phyloP scores from a whole-genome alignment of 1,140 invertebrate genomes.

The Nomia melanderi region DNA sequence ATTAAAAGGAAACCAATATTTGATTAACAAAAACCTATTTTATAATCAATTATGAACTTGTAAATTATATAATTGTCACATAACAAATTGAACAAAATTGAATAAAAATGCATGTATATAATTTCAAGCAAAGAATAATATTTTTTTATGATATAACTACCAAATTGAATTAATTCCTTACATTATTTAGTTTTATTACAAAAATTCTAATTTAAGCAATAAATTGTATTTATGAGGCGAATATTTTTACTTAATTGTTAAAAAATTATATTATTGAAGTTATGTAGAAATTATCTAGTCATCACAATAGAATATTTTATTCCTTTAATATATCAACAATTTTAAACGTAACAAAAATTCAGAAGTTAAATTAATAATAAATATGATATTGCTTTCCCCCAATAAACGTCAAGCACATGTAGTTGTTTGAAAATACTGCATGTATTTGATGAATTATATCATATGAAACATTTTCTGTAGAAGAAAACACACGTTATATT shows the following conservation, averaged over 20 bases:
- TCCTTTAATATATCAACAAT: slow-evolving; percentile 13
- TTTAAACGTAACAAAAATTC: slow-evolving; percentile 30
- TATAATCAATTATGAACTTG: not conserved
- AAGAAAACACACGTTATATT: not conserved
- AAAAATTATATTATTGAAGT: not conserved
- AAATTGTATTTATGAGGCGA: not conserved
- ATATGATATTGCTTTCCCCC: slow-evolving; percentile 19
- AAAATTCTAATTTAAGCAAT: not conserved
- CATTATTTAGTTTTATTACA: not conserved
- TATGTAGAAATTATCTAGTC: not conserved
- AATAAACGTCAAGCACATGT: slow-evolving; percentile 6
- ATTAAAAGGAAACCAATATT: not conserved
- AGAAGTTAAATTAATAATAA: slow-evolving; percentile 30
- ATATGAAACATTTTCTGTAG: not conserved
- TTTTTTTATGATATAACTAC: not conserved
- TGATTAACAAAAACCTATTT: not conserved
- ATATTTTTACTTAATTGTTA: not conserved
- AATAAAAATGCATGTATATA: slow-evolving; percentile 12
- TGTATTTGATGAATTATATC: not conserved
- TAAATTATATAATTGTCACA: slow-evolving; percentile 13
- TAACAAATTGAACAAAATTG: slow-evolving; percentile 16
- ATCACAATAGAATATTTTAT: slow-evolving; percentile 14
- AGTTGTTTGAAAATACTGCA: slow-evolving; percentile 37
- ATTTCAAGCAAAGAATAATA: not conserved
- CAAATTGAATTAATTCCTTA: not conserved